Evolutionary conservation across 2,888 invertebrate genomes (phyloP).

Genomic region (Eupeodes luniger): DNA sequence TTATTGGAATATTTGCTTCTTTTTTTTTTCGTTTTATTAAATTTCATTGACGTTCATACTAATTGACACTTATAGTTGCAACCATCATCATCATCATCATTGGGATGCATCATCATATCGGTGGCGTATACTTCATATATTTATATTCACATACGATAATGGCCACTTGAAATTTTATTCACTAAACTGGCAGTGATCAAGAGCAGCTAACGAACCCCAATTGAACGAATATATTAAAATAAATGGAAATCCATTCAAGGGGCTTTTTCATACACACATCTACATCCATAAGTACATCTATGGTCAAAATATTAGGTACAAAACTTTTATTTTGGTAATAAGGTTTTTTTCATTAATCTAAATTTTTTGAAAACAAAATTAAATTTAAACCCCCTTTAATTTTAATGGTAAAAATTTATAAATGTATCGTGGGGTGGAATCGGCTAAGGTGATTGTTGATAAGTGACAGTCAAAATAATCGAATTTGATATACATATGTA

Average conservation of each 20-base stretch:
- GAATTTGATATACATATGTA: no score
- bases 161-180: slow-evolving; percentile 69
- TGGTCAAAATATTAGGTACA: no score
- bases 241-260: slow-evolving; percentile 46
- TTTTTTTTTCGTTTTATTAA: background rate
- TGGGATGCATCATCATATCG: background rate
- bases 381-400: no score
- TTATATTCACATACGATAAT: slow-evolving; percentile 46
- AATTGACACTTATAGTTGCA: slow-evolving; percentile 69
- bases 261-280: background rate
- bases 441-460: no score
- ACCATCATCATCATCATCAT: slow-evolving; percentile 25
- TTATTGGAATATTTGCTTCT: background rate
- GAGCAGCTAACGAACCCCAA: slow-evolving; percentile 72
- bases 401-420: no score
- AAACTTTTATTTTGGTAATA: no score
- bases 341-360: no score
- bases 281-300: background rate
- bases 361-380: no score
- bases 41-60: slow-evolving; percentile 52
- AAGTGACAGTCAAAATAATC: no score
- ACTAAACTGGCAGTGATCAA: slow-evolving; percentile 67
- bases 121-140: slow-evolving; percentile 44
- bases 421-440: no score
- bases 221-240: slow-evolving; percentile 71